Percentiles rank a stretch among this genome's conserved stretches.
Evolutionary conservation across 2,797 vertebrate genomes (phyloP).

Genomic region (Falco naumanni): DNA sequence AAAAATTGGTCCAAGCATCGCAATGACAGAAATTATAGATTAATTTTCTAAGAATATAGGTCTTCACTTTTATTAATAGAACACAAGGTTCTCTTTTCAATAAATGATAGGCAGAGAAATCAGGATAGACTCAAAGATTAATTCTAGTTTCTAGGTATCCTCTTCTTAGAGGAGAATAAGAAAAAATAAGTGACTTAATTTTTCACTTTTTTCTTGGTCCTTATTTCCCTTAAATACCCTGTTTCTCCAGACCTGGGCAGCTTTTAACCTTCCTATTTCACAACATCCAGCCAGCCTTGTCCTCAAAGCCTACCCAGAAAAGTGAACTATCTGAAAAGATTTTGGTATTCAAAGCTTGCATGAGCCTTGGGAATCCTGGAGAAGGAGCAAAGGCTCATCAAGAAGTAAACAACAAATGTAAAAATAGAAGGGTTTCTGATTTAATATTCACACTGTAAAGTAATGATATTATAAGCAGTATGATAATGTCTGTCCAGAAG

Average conservation of each 20-base stretch:
- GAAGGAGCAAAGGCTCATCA: not conserved
- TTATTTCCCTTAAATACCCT: not conserved
- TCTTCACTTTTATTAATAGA: not conserved
- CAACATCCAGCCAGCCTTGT: not conserved
- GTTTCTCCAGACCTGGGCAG: not conserved
- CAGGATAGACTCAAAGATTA: not conserved
- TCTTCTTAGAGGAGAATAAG: not conserved
- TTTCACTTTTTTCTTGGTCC: not conserved
- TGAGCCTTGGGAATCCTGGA: not conserved
- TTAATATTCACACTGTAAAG: not conserved
- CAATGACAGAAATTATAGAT: not conserved
- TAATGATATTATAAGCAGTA: not conserved
- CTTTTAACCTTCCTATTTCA: not conserved
- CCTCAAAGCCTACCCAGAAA: not conserved
- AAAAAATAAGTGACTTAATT: not conserved
- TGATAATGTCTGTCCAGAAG: not conserved
- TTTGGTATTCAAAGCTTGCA: not conserved
- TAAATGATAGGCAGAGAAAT: conserved; percentile 9
- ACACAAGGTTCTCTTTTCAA: not conserved
- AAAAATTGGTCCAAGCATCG: not conserved
- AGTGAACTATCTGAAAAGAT: not conserved
- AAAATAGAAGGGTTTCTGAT: not conserved
- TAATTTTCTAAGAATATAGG: not conserved
- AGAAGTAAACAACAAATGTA: not conserved
- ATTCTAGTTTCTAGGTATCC: not conserved